Evolutionary conservation across 1,140 invertebrate species (phyloP), one percentile per base, ranked within the genome.

Genomic region (Chymomyza costata): DNA sequence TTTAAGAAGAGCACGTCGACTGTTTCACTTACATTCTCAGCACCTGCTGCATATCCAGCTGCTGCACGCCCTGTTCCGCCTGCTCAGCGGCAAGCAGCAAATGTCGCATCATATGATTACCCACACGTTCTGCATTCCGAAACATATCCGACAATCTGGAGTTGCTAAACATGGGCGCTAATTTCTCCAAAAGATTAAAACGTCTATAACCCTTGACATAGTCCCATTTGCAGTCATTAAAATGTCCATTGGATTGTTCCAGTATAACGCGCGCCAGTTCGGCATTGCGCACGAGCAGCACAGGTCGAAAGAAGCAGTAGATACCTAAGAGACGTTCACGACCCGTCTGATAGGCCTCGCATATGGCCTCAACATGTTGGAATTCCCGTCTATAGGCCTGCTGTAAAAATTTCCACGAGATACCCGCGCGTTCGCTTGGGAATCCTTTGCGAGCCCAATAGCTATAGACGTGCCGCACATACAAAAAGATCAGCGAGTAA

Each of bases 381-480:
- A 84, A 84, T 62, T 84, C 82, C 19, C 82, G 71, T 1, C 61
- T 55, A 38, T 82, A 84, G 41, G 74, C 65, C 30, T 61, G 54
- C 3, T 13, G 25, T 7, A 84, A 54, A 16, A 80, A 84, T 21
- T 38, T 40, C 68, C 65, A 78, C 19, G 41, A 48, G 30, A 84
- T 34, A 1, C 54, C 41, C 30, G 58, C 48, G 19, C 41, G 39
- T 37, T 84, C 82, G 46, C 61, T 52, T 18, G 82, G 82, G 38
- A 83, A 83, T 39, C 82, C 82, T 52, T 69, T 65, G 41, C 82
- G 82, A 3, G 45, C 49, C 82, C 82, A 84, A 34, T 84, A 63
- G 48, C 59, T 84, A 19, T 83, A 82, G 38, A 84, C 60, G 54
- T 84, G 82, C 2, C 82, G 68, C 13, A 84, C 68, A 11, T 43